Evolutionary conservation across 2,113 vertebrate genomes (phyloP).

Genomic region (Progne subis): DNA sequence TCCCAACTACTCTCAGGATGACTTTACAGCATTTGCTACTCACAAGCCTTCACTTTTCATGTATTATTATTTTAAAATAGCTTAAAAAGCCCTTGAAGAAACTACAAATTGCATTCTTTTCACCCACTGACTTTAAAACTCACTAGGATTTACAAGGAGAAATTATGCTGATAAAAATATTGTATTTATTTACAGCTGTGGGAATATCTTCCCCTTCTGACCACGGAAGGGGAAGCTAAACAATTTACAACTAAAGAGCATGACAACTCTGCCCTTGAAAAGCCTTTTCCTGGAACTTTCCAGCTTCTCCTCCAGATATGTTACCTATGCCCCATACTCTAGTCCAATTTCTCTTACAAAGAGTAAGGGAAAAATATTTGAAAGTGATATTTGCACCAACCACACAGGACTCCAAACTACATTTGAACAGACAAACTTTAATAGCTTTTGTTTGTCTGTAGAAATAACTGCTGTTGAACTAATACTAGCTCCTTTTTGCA

Average conservation of each 20-base stretch:
- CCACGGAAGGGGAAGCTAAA: not conserved
- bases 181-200: not conserved
- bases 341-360: rapidly evolving
- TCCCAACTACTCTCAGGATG: not conserved
- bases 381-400: not conserved
- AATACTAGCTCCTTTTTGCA: not conserved
- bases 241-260: not conserved
- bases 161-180: not conserved
- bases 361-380: not conserved
- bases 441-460: not conserved
- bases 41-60: not conserved
- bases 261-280: not conserved
- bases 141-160: not conserved
- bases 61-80: not conserved
- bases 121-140: not conserved
- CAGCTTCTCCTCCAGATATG: not conserved
- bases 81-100: not conserved
- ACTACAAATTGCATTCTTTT: not conserved
- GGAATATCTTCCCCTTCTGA: not conserved
- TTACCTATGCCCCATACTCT: not conserved
- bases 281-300: not conserved
- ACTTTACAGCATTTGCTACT: not conserved
- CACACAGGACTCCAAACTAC: not conserved
- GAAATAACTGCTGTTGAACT: not conserved
- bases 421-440: not conserved